phyloP scores from a whole-genome alignment of 1,140 invertebrate species.

The Drosophila malerkotliana region DNA sequence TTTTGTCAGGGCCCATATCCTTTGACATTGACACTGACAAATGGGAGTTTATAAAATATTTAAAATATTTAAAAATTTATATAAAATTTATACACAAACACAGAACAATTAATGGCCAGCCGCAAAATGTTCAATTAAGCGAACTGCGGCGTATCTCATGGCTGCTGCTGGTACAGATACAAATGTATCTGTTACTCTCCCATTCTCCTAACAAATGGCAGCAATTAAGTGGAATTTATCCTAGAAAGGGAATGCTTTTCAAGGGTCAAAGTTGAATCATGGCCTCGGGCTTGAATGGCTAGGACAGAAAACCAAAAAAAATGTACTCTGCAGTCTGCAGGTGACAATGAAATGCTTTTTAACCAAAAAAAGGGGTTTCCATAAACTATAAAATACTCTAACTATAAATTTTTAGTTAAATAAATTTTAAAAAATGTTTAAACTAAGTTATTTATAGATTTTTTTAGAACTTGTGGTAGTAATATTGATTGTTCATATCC shows the following conservation, averaged over 20 bases:
- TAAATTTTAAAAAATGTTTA: not conserved
- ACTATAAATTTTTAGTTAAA: too few relatives aligned
- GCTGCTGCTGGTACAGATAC: conserved; percentile 5
- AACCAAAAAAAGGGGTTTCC: not conserved
- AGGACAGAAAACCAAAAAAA: not conserved
- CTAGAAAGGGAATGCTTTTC: not conserved
- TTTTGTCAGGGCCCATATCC: conserved; percentile 6
- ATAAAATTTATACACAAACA: not conserved
- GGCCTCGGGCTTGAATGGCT: not conserved
- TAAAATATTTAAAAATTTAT: not conserved
- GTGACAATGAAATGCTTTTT: conserved; percentile 29
- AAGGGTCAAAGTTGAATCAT: conserved; percentile 1
- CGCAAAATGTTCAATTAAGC: conserved; percentile 35
- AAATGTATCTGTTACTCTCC: conserved; percentile 4
- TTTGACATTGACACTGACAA: conserved; percentile 24
- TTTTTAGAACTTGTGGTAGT: too few relatives aligned
- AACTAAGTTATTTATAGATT: not conserved
- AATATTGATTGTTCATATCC: not conserved
- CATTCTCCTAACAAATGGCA: conserved; percentile 26
- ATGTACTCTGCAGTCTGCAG: conserved; percentile 8
- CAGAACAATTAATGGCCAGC: conserved; percentile 28
- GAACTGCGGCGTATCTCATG: conserved; percentile 1
- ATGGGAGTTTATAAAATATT: conserved; percentile 22
- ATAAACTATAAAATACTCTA: not conserved
- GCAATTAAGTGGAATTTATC: conserved; percentile 28